phyloP scores from a whole-genome alignment of 2,888 invertebrate genomes.

The Dolichopus griseipennis region DNA sequence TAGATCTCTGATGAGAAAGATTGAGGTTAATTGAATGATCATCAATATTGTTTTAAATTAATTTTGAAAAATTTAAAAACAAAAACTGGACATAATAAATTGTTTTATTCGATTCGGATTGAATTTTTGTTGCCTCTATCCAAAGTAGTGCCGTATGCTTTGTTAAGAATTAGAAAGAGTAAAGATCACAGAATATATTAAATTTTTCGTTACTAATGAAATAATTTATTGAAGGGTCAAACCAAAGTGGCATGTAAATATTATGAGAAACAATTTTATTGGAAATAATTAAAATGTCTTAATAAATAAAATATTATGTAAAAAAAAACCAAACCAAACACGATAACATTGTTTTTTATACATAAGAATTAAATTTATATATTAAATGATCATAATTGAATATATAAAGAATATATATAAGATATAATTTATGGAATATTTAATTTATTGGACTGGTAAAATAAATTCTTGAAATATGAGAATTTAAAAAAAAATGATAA shows the following conservation, averaged over 20 bases:
- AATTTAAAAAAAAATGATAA: no score
- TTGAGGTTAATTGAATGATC: conserved; percentile 11
- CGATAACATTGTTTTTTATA: background rate
- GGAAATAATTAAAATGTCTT: conserved; percentile 6
- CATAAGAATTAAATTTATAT: background rate
- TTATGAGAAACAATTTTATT: conserved; percentile 6
- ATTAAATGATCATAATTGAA: no score
- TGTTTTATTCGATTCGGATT: background rate
- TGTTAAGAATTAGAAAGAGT: no score
- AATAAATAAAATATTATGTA: background rate
- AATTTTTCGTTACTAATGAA: no score
- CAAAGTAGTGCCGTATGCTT: no score
- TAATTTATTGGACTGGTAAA: no score
- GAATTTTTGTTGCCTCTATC: background rate
- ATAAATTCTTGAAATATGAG: no score
- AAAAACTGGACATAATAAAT: background rate
- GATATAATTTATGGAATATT: no score
- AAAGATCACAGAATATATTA: no score
- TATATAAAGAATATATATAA: no score
- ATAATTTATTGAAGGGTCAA: conserved; percentile 6
- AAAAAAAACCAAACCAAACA: no score
- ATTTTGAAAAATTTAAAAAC: background rate
- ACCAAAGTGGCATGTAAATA: conserved; percentile 4
- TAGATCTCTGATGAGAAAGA: background rate
- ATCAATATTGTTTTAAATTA: conserved; percentile 8